Evolutionary conservation across 2,113 vertebrate genomes (phyloP), one percentile per base, ranked within the genome.

Genomic region (Leucoraja erinaceus): DNA sequence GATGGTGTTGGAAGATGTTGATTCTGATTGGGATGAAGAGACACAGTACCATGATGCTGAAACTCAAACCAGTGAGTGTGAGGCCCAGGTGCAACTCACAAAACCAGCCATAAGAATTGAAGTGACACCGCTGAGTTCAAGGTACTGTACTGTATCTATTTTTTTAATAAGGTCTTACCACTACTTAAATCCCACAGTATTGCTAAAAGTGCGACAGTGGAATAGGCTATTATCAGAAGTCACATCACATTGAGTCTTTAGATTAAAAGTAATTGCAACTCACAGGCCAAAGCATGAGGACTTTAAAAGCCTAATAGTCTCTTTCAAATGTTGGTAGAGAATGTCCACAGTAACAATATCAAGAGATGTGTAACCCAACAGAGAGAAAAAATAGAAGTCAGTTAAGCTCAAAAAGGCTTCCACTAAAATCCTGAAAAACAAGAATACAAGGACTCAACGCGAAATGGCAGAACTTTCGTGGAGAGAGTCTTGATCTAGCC

Each of bases 11-110:
- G 90, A 72, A 72, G 90, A 91, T 25, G 10, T 91, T 68, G 88
- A 72, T 11, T 47, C 20, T 74, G 90, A 72, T 38, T 74, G 90
- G 66, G 68, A 91, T 70, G 68, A 91, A 47, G 38, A 91, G 18
- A 10, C 11, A 72, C 68, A 22, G 25, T 28, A 12, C 68, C 90
- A 54, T 6, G 66, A 91, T 91, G 90, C 90, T 91, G 66, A 70
- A 91, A 72, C 68, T 6, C 90, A 91, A 91, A 74, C 90, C 72
- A 72, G 90, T 68, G 90, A 91, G 18, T 91, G 90, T 72, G 66
- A 72, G 22, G 38, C 68, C 12, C 0, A 54, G 66, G 33, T 20
- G 22, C 68, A 74, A 38, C 4, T 72, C 33, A 25, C 33, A 72
- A 72, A 38, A 72, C 33, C 11, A 91, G 38, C 20, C 8, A 10